Conservation (phyloP, 2,797 vertebrate genomes). For the Rhinoraja longicauda region DNA sequence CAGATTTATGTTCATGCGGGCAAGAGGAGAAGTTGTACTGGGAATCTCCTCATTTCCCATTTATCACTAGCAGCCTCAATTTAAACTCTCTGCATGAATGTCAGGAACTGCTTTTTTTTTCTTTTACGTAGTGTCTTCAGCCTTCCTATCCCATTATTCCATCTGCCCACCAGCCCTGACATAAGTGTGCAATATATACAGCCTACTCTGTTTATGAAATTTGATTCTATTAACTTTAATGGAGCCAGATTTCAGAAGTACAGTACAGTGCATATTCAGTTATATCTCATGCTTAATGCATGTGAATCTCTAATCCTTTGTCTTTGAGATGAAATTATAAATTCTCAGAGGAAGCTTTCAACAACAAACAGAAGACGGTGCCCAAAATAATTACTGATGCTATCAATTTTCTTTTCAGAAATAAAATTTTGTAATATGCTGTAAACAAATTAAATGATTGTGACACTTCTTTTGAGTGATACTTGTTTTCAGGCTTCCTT, state of each 20-base stretch:
- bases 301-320: background rate
- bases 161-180: background rate
- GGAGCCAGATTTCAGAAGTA: too few relatives aligned
- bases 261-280: too few relatives aligned
- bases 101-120: background rate
- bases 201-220: too few relatives aligned
- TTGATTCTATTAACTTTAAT: too few relatives aligned
- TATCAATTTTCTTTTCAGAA: background rate
- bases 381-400: background rate
- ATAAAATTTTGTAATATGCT: background rate
- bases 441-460: background rate
- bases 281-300: too few relatives aligned
- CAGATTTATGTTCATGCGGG: background rate
- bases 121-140: background rate
- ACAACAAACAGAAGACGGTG: background rate
- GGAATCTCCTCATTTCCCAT: background rate
- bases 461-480: background rate
- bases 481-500: background rate
- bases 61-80: background rate
- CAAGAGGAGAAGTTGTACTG: background rate
- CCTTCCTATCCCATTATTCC: background rate
- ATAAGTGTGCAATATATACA: too few relatives aligned
- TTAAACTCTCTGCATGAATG: background rate
- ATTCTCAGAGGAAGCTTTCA: background rate
- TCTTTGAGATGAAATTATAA: background rate